Evolutionary conservation across 2,888 invertebrate genomes (phyloP), one percentile per base, ranked within the genome.

Genomic region (Notodonta dromedarius): DNA sequence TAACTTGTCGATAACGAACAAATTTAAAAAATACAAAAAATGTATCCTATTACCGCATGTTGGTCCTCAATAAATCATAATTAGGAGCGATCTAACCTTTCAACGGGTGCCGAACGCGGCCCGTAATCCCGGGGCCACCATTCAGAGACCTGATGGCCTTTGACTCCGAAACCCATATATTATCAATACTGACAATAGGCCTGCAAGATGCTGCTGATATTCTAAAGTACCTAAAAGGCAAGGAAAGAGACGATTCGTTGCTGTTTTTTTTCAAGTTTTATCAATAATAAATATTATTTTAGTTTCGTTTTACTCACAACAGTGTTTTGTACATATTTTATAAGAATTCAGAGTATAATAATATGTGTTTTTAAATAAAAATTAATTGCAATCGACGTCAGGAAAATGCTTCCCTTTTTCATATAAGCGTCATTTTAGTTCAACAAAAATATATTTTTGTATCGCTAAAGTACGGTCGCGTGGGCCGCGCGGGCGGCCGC

Each of bases 101-200:
- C 90, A 88, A 79, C 90, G 88, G 89, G 83, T 91, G 90, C 90
- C 90, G 87, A 90, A 86, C 80, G 52, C 80, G 32, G 73, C 76
- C 77, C 79, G 66, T 88, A 87, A 89, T 84, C 88, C 87, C 61
- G 61, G 60, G 60, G 65, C 64, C 63, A 61, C 71, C 75, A 77
- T 77, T 78, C 71, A 65, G 58, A 54, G 64, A 70, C 72, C 67
- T 73, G 60, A 55, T 76, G 79, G 80, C 84, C 83, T 85, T 80
- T 84, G 83, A 81, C 86, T 84, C 55, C 60, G 58, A 56, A 35
- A 58, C 58, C 66, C 80, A 77, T 84, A 85, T 86, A 77, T 87
- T 81, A 88, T 81, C 72, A 72, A 75, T 71, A 67, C 76, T 80
- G 79, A 83, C 82, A 80, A 77, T 78, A 66, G 52, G 62, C 57